phyloP scores from a whole-genome alignment of 2,113 vertebrate species.

The Arvicanthis niloticus region DNA sequence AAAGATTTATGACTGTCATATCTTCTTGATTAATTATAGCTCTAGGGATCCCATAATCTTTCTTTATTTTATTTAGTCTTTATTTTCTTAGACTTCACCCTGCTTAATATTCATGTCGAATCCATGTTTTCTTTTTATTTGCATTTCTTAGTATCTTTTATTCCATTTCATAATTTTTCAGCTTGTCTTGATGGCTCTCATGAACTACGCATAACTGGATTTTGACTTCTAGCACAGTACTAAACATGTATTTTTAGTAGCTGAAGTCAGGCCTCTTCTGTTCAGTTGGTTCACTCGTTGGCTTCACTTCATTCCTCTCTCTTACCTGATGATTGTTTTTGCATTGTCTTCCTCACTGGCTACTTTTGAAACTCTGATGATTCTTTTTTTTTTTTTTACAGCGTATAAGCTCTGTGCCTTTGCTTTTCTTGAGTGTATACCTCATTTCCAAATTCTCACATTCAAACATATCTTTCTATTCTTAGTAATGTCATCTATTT shows the following conservation, averaged over 20 bases:
- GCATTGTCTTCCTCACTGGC: neutral
- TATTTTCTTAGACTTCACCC: conserved; percentile 51
- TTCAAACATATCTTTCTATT: neutral
- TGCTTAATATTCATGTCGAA: conserved; percentile 61
- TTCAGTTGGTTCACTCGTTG: neutral
- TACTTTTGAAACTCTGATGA: neutral
- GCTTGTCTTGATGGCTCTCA: neutral
- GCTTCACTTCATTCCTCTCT: neutral
- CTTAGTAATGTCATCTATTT: neutral
- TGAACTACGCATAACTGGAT: neutral
- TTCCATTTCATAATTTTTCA: conserved; percentile 57
- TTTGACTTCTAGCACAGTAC: neutral
- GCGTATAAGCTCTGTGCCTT: neutral
- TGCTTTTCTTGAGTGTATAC: neutral
- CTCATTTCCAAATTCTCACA: conserved; percentile 47
- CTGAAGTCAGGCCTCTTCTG: neutral
- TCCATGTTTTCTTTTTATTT: conserved; percentile 60
- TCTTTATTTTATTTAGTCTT: conserved; percentile 46
- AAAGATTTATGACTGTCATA: conserved; percentile 66
- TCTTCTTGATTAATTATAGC: conserved; percentile 61
- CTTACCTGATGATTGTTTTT: neutral
- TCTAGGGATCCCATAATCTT: conserved; percentile 57
- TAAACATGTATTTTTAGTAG: neutral
- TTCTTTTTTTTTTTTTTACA: conserved; percentile 1
- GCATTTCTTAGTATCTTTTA: conserved; percentile 45